Base-by-base conservation (phyloP, 1,140 invertebrate species). In the Hydropsyche tenuis region DNA sequence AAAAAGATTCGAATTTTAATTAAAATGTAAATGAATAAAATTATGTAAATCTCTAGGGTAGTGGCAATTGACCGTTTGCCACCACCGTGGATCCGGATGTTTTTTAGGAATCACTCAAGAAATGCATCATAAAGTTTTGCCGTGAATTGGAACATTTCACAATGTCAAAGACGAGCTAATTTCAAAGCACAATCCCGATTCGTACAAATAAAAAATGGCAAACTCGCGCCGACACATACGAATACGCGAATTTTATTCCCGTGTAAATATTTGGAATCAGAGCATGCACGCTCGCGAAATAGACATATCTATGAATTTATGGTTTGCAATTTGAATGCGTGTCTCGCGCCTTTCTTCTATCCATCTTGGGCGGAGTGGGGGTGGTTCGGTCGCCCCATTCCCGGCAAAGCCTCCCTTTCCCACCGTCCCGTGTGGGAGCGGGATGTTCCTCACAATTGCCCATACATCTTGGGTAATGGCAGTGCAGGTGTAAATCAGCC, bases 361-460 rank as follows among this genome's bases (percentile, higher is more conserved):
- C 68, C 68, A 70, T 70, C 68, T 70, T 48, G 45, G 14, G 20
- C 23, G 22, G n/a, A 16, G 51, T 16, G 23, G 18, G 56, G 23
- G 23, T 25, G 22, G n/a, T n/a, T 25, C 20, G 56, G 23, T 22
- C 12, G 20, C 12, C 42, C 43, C 18, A 3, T 9, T 9, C 3
- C 30, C 30, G 9, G 3, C 30, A 37, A n/a, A n/a, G n/a, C n/a
- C n/a, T 37, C 30, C 30, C 30, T 37, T 37, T 3, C 3, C 30
- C 30, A 37, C 23, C 23, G 37, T 25, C 42, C 43, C 43, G 30
- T 37, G 30, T 37, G 30, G 30, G 65, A 16, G 14, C 22, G 68
- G 73, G 75, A 76, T 76, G 75, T 73, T 76, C 72, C 53, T 53
- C 75, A 71, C 72, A 73, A 76, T 76, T 73, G 75, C 72, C 75